Base-by-base conservation (phyloP, 2,113 vertebrate genomes). In the Accipiter virgatus region DNA sequence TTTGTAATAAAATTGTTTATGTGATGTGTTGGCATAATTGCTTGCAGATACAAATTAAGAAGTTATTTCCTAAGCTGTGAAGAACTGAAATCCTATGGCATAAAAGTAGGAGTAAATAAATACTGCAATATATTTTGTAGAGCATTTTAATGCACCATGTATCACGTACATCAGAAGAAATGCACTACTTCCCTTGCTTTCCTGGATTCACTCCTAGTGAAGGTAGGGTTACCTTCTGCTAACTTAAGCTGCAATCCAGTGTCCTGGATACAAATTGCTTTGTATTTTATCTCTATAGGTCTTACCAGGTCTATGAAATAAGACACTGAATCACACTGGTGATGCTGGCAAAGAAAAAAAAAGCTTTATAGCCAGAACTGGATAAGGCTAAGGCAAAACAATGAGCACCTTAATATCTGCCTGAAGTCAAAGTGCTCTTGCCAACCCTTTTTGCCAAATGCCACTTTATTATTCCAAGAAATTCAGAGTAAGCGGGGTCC, bases 101-200 rank as follows among this genome's bases (percentile, higher is more conserved):
- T 72, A 82, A 45, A 90, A 53, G 25, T 9, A 74, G 31, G 40
- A 88, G 62, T 82, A 88, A 95, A 94, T 85, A 95, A 96, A 86
- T 74, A 38, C 25, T 27, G 26, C 38, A 85, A n/a, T 80, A 52
- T 34, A 48, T 92, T 95, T 61, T 65, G 48, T 34, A 47, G 17
- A 75, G 21, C 20, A 43, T 86, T 86, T 93, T 95, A 80, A 70
- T 17, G 9, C 23, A 43, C 13, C 0, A 1, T 8, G 9, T 22
- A 72, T 14, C 19, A 23, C 4, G 52, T 43, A 48, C 32, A 81
- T 58, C 45, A 81, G 68, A 89, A 86, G 55, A 86, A 94, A 91
- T 31, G 14, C 13, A 38, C 23, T 23, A 18, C 12, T 73, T 68
- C 11, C 11, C 16, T 71, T 78, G 14, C 21, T 91, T 87, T 16